Evolutionary conservation across 35 echinoderm and acorn worm genomes (phyloP).

Genomic region (Ophioderma brevispina): DNA sequence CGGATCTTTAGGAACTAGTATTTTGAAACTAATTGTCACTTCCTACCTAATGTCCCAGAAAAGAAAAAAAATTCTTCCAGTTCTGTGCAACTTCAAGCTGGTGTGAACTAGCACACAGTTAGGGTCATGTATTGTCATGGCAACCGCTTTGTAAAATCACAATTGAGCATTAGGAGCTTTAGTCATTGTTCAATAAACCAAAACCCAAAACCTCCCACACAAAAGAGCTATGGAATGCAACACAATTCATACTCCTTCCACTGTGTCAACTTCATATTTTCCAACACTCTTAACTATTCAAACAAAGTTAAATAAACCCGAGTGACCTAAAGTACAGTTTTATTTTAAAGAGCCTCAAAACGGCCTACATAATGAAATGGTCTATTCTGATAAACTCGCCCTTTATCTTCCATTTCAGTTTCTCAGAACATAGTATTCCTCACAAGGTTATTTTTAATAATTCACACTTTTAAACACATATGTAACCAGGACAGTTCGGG

Average conservation of each 20-base stretch:
- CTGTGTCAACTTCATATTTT: background rate
- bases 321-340: background rate
- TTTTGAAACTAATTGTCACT: background rate
- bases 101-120: background rate
- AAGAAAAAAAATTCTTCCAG: background rate
- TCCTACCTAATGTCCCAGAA: background rate
- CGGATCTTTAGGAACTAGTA: too few species aligned
- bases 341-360: too few species aligned
- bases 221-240: background rate
- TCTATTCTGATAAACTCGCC: too few species aligned
- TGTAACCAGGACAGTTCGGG: too few species aligned
- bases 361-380: too few species aligned
- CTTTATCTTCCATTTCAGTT: too few species aligned
- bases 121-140: background rate
- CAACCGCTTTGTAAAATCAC: background rate
- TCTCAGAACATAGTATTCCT: too few species aligned
- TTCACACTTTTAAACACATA: too few species aligned
- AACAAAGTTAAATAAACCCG: background rate
- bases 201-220: background rate
- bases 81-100: background rate
- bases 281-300: background rate
- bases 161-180: background rate
- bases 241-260: background rate
- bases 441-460: too few species aligned
- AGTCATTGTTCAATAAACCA: background rate